These are phyloP conservation scores for Epicauta chinensis DNA, from an alignment of 1,140 invertebrate species.

Conservation along the genomic window DNA sequence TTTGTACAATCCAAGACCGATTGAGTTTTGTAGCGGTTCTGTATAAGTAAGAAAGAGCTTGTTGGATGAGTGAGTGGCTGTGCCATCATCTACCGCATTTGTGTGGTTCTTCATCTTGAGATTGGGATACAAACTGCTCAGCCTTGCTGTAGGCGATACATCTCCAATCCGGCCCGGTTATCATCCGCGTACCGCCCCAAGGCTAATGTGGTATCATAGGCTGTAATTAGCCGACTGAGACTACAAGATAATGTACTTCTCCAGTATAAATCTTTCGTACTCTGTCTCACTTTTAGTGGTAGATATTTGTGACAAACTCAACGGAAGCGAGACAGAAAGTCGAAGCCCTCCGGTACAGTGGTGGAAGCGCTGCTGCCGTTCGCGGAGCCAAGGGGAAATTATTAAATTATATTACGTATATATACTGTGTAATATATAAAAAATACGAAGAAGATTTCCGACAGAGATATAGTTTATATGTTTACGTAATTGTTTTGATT, in stretches of 20 bases:
- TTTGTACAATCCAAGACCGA: too few relatives aligned
- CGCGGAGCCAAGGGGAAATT: slow-evolving; percentile 29
- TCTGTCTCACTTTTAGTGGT: slow-evolving; percentile 30
- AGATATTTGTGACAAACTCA: slow-evolving; percentile 4
- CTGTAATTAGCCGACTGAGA: slow-evolving; percentile 49
- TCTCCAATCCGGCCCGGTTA: slow-evolving; percentile 37
- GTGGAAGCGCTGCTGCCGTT: slow-evolving; percentile 22
- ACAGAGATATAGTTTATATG: not conserved
- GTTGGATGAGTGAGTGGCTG: not conserved
- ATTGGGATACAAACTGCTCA: slow-evolving; percentile 27
- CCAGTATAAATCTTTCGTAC: slow-evolving; percentile 46
- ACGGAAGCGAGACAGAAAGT: slow-evolving; percentile 17
- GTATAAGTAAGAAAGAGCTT: too few relatives aligned
- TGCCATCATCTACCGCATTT: not conserved
- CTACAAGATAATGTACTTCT: slow-evolving; percentile 51
- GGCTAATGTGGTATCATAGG: slow-evolving; percentile 48
- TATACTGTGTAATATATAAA: not conserved
- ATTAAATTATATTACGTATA: slow-evolving; percentile 29
- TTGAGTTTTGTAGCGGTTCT: too few relatives aligned
- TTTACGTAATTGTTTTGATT: not conserved
- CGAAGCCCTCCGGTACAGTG: slow-evolving; percentile 18
- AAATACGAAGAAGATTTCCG: not conserved
- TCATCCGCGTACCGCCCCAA: slow-evolving; percentile 36
- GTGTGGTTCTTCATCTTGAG: slow-evolving; percentile 19
- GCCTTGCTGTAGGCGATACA: slow-evolving; percentile 35